These are phyloP conservation scores for Pituophis catenifer DNA, from an alignment of 2,113 vertebrate genomes.

Conservation along the genomic window DNA sequence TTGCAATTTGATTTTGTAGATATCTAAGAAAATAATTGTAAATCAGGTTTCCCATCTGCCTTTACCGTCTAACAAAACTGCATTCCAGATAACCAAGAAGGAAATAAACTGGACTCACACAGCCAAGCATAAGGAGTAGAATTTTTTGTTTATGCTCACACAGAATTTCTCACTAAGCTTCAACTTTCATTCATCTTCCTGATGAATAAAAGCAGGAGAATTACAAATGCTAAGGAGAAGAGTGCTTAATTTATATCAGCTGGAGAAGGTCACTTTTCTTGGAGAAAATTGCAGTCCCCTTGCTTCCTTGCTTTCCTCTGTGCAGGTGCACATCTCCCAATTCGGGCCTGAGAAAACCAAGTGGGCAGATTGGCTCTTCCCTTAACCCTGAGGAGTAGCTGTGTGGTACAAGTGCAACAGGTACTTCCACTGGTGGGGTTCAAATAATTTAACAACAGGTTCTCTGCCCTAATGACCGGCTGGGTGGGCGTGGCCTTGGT, in stretches of 20 bases:
- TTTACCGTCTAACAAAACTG: neutral
- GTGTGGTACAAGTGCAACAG: neutral
- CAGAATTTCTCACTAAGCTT: neutral
- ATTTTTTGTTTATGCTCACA: neutral
- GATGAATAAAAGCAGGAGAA: neutral
- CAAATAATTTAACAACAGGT: too few species aligned
- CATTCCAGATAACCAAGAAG: neutral
- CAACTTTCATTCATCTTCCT: neutral
- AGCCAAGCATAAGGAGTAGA: neutral
- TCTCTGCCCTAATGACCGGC: too few species aligned
- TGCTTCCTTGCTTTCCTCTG: neutral
- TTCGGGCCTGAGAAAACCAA: neutral
- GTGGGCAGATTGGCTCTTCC: neutral
- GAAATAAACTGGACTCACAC: neutral
- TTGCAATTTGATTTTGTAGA: neutral
- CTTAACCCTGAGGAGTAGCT: neutral
- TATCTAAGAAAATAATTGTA: neutral
- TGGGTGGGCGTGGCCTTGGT: too few species aligned
- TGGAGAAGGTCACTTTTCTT: neutral
- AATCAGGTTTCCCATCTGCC: neutral
- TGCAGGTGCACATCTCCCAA: neutral
- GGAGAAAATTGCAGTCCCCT: neutral
- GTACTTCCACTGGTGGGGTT: neutral
- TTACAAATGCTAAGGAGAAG: neutral
- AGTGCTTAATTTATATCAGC: neutral